Percentiles rank a stretch among this genome's conserved stretches.
phyloP scores from a whole-genome alignment of 2,113 vertebrate genomes.

The Arvicanthis niloticus region DNA sequence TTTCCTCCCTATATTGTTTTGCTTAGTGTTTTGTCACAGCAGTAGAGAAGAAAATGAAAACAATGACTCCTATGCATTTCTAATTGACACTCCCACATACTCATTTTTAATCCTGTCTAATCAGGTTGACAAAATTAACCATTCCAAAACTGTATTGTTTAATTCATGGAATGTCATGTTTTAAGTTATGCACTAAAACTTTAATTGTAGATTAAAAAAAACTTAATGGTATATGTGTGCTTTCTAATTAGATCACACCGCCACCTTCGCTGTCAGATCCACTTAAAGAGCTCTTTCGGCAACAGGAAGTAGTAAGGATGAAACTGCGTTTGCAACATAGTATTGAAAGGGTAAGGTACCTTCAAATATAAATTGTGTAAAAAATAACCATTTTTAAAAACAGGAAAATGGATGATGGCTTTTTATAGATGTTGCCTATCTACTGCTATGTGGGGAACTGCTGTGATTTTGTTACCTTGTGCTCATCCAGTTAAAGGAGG shows the following conservation, averaged over 20 bases:
- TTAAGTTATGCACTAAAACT: background rate
- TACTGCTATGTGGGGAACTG: slow-evolving; percentile 17
- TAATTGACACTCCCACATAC: too few relatives aligned
- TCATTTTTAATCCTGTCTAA: background rate
- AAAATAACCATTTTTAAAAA: background rate
- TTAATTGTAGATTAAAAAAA: slow-evolving; percentile 63
- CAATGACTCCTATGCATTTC: background rate
- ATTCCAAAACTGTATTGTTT: background rate
- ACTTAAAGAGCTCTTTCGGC: slow-evolving; percentile 98
- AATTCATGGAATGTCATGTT: slow-evolving; percentile 32
- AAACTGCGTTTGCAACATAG: slow-evolving; percentile 98
- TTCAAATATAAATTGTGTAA: slow-evolving; percentile 11
- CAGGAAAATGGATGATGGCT: background rate
- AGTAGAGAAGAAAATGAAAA: background rate
- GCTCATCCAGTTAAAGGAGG: background rate
- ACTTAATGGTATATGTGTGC: slow-evolving; percentile 23
- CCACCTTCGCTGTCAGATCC: slow-evolving; percentile 97
- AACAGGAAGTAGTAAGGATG: slow-evolving; percentile 99
- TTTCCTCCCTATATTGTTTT: background rate
- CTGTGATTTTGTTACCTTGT: slow-evolving; percentile 38
- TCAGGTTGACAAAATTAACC: background rate
- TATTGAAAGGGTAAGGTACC: slow-evolving; percentile 94
- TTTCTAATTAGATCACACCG: slow-evolving; percentile 94
- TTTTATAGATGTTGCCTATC: slow-evolving; percentile 48
- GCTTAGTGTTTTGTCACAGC: background rate